phyloP scores from a whole-genome alignment of 2,888 invertebrate species.

The Lysandra coridon region DNA sequence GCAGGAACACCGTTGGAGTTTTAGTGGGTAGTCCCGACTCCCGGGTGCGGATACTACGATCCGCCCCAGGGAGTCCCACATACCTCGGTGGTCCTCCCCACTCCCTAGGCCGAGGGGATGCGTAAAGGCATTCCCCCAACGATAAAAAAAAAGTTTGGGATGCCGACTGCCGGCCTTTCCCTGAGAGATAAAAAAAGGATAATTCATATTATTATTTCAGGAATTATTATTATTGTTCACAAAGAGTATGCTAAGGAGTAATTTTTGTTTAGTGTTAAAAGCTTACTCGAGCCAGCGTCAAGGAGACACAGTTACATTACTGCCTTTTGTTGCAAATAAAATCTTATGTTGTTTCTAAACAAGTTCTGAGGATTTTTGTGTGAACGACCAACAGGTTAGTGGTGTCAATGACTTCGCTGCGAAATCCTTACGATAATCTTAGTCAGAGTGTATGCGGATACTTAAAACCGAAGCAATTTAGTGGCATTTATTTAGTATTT shows the following conservation, averaged over 20 bases:
- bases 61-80: no score
- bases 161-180: no score
- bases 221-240: not conserved
- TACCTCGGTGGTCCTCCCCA: no score
- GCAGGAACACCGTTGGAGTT: no score
- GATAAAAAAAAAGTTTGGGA: no score
- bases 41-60: no score
- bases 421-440: not conserved
- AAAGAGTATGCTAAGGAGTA: not conserved
- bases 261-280: not conserved
- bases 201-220: no score
- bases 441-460: not conserved
- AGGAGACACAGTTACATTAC: not conserved
- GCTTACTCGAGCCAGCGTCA: not conserved
- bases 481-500: not conserved
- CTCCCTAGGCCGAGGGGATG: no score
- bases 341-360: not conserved
- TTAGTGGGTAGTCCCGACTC: no score
- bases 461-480: not conserved
- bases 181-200: no score
- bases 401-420: not conserved
- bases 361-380: constrained; percentile 15
- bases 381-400: not conserved
- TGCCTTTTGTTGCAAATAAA: constrained; percentile 1
- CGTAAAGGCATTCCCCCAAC: no score